Percentiles rank a stretch among this genome's conserved stretches.
Evolutionary conservation across 2,797 vertebrate species (phyloP).

Genomic region (Pseudotriccus pelzelni): DNA sequence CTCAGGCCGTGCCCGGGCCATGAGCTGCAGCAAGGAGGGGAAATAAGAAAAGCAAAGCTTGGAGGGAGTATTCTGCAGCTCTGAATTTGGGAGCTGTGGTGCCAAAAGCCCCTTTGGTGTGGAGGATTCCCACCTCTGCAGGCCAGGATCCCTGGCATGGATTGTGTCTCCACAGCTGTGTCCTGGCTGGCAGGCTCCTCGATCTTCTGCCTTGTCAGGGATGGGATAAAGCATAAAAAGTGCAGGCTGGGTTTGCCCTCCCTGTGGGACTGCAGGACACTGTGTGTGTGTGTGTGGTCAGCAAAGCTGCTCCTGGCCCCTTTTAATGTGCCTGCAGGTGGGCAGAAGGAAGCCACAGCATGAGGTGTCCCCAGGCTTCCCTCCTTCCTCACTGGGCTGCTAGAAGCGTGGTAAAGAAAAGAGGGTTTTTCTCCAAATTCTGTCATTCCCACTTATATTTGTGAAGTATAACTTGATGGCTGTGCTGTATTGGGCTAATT

Average conservation of each 20-base stretch:
- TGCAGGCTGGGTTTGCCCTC: not conserved
- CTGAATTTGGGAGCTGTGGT: not conserved
- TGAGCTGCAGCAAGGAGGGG: not conserved
- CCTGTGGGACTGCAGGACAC: fast-evolving
- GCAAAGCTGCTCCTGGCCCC: not conserved
- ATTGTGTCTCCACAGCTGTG: not conserved
- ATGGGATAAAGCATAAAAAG: not conserved
- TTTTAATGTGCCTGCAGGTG: not conserved
- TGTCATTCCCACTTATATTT: not conserved
- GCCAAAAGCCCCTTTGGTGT: not conserved
- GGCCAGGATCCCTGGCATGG: not conserved
- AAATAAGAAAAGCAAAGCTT: not conserved
- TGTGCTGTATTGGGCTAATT: not conserved
- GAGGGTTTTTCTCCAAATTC: not conserved
- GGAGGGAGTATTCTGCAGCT: fast-evolving
- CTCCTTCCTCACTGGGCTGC: not conserved
- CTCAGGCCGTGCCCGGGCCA: not conserved
- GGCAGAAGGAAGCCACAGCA: not conserved
- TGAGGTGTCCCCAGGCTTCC: not conserved
- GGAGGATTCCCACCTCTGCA: fast-evolving
- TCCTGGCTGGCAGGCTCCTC: not conserved
- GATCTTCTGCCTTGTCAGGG: not conserved
- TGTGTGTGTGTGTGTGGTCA: not conserved
- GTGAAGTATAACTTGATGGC: not conserved
- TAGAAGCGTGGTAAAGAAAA: not conserved